Evolutionary conservation across 1,140 invertebrate genomes (phyloP).

Genomic region (Sinella curviseta): DNA sequence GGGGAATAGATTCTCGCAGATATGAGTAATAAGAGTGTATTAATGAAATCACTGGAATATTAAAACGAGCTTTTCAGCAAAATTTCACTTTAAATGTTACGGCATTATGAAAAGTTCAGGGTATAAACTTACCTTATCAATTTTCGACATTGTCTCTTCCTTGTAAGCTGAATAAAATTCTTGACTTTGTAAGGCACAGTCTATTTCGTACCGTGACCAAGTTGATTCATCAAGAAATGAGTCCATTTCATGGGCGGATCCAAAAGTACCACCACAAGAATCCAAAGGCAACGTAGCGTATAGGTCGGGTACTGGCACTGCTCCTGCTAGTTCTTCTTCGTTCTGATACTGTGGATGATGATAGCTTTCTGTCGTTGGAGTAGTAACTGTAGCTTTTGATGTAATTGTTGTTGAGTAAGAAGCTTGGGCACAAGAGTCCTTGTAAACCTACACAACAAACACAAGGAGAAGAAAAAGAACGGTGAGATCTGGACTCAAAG

Average conservation of each 20-base stretch:
- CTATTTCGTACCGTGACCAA: slow-evolving; percentile 45
- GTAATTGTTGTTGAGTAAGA: not conserved
- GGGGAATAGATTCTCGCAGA: too few relatives aligned
- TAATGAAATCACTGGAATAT: too few relatives aligned
- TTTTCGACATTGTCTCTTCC: slow-evolving; percentile 31
- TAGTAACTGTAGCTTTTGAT: not conserved
- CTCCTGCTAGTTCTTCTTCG: not conserved
- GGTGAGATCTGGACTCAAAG: not conserved
- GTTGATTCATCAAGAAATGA: slow-evolving; percentile 42
- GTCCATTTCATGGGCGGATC: slow-evolving; percentile 46
- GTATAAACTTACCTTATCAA: slow-evolving; percentile 38
- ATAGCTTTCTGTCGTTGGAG: not conserved
- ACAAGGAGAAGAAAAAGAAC: not conserved
- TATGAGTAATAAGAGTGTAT: too few relatives aligned
- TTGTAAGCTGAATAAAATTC: slow-evolving; percentile 44
- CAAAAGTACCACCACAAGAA: slow-evolving; percentile 25
- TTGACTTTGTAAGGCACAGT: slow-evolving; percentile 48
- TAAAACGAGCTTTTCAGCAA: too few relatives aligned
- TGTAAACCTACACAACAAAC: not conserved
- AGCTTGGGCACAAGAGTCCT: not conserved
- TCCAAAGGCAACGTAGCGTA: not conserved
- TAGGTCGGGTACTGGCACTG: not conserved
- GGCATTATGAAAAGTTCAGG: too few relatives aligned
- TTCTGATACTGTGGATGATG: not conserved
- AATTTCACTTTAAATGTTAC: too few relatives aligned